phyloP scores from a whole-genome alignment of 2,113 vertebrate species.

The Ceyx cyanopectus region DNA sequence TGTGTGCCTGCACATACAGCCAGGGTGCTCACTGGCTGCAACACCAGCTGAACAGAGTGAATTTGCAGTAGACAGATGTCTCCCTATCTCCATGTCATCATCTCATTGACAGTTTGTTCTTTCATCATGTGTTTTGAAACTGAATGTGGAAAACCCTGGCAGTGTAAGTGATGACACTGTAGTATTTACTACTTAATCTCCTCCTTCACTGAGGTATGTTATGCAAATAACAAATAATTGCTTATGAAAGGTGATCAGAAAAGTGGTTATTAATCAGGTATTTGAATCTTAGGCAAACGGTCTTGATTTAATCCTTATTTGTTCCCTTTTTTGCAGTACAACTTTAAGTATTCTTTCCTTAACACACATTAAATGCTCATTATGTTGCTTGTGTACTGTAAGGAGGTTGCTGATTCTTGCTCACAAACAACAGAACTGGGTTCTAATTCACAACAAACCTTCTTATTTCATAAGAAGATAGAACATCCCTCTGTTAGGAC shows the following conservation, averaged over 20 bases:
- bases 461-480: background rate
- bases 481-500: background rate
- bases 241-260: slow-evolving; percentile 12
- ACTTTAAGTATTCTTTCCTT: background rate
- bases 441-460: background rate
- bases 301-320: background rate
- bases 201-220: background rate
- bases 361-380: background rate
- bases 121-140: slow-evolving; percentile 21
- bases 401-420: background rate
- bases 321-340: background rate
- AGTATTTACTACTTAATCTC: slow-evolving; percentile 29
- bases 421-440: background rate
- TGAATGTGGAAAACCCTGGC: background rate
- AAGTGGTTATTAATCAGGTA: background rate
- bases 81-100: background rate
- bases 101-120: background rate
- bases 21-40: background rate
- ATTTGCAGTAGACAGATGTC: background rate
- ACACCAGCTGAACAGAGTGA: background rate
- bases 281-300: background rate
- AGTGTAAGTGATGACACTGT: background rate
- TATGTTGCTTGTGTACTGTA: background rate
- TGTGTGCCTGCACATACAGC: background rate
- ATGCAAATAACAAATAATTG: background rate